phyloP scores from a whole-genome alignment of 2,888 invertebrate species.

The Caprella mutica region DNA sequence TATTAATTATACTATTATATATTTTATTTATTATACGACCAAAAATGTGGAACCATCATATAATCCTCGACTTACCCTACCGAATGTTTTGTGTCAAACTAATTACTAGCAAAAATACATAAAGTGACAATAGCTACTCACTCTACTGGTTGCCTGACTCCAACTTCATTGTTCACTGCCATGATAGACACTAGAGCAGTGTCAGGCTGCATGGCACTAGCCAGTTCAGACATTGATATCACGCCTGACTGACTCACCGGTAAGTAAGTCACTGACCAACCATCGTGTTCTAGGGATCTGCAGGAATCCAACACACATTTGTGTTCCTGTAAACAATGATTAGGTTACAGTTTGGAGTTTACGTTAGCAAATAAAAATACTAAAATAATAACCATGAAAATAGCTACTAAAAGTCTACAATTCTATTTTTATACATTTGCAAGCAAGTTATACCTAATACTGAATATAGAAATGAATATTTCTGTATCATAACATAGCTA shows the following conservation, averaged over 20 bases:
- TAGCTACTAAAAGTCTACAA: too few relatives aligned
- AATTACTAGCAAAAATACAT: background rate
- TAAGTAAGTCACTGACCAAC: constrained; percentile 87
- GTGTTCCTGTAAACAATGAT: constrained; percentile 63
- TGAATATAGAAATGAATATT: too few relatives aligned
- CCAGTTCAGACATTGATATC: constrained; percentile 66
- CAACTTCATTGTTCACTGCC: constrained; percentile 98
- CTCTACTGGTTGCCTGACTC: constrained; percentile 79
- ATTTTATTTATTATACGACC: too few relatives aligned
- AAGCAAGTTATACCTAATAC: too few relatives aligned
- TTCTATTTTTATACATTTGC: too few relatives aligned
- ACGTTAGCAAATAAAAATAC: background rate
- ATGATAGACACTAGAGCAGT: constrained; percentile 92
- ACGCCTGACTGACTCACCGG: constrained; percentile 83
- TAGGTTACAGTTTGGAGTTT: background rate
- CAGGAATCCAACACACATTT: constrained; percentile 99
- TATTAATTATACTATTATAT: background rate
- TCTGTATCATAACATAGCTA: too few relatives aligned
- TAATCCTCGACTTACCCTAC: background rate
- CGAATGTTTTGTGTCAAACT: background rate
- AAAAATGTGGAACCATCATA: too few relatives aligned
- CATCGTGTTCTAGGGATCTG: constrained; percentile 84
- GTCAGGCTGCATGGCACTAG: constrained; percentile 69
- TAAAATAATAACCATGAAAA: background rate
- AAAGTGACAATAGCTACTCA: constrained; percentile 2